Evolutionary conservation across 2,113 vertebrate genomes (phyloP), one percentile per base, ranked within the genome.

Genomic region (Oostethus manadensis): DNA sequence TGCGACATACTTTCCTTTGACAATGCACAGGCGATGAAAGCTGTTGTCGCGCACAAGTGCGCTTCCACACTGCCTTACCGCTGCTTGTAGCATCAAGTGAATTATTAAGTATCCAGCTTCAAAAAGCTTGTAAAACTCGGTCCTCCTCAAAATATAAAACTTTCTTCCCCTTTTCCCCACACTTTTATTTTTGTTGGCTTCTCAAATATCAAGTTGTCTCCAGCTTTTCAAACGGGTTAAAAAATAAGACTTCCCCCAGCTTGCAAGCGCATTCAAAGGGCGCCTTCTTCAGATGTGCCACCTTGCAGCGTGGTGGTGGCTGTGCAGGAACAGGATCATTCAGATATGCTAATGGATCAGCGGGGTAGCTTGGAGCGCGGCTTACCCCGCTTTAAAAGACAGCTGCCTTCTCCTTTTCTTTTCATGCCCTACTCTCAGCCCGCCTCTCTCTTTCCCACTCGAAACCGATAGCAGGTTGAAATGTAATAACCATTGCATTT

Each of bases 331-430:
- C 77, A 82, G 79, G 83, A 89, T 88, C 86, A 91, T 91, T 91
- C 89, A 88, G 88, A 91, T 91, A 91, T 91, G 90, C 87, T 89
- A 91, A 91, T 91, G 79, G 74, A 87, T 80, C 90, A 91, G 88
- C 88, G 67, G 90, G 89, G 86, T 87, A 82, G 87, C 88, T 88
- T 78, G 77, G 56, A 88, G 88, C 88, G 21, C 70, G 82, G 87
- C 88, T 89, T 86, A 88, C 84, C 88, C 87, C 59, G 83, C 84
- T 89, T 85, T 83, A 89, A 88, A 88, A 90, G 89, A 89, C 89
- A 88, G 89, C 86, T 87, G 86, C 86, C 82, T 89, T 81, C 85
- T 88, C 87, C 73, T 77, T 83, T 84, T 86, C 83, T 88, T 85
- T 85, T 87, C 78, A 79, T 83, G 83, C 82, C 84, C 81, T 73